These are phyloP conservation scores for Neoaliturus tenellus DNA, from an alignment of 2,888 invertebrate species.

Conservation along the genomic window DNA sequence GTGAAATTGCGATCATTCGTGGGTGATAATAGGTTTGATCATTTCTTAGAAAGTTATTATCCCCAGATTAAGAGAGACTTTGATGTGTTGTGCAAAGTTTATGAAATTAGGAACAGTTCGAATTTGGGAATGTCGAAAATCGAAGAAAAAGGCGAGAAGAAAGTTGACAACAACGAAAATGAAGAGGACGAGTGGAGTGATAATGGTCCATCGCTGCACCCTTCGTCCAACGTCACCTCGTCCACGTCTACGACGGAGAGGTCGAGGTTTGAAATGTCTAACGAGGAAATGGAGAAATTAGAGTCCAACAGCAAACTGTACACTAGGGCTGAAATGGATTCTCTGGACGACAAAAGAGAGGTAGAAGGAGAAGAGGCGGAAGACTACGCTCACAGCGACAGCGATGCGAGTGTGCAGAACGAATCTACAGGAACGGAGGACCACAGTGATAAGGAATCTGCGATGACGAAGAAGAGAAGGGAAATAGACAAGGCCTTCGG, in stretches of 20 bases:
- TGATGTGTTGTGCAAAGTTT: conserved; percentile 78
- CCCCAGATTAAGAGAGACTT: conserved; percentile 76
- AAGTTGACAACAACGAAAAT: conserved; percentile 26
- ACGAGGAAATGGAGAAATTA: conserved; percentile 70
- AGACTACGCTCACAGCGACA: conserved; percentile 64
- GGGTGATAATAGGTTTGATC: conserved; percentile 80
- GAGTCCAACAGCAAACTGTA: conserved; percentile 72
- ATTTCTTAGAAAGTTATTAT: conserved; percentile 72
- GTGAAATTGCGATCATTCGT: conserved; percentile 82
- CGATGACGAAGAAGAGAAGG: conserved; percentile 16
- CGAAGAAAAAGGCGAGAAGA: conserved; percentile 64
- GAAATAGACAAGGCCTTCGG: conserved; percentile 55
- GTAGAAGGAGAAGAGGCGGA: conserved; percentile 69
- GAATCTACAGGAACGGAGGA: conserved; percentile 44
- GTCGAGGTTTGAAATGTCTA: conserved; percentile 45
- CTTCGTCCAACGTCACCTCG: conserved; percentile 33
- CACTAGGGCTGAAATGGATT: conserved; percentile 11
- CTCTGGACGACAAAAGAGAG: conserved; percentile 67
- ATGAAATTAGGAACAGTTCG: conserved; percentile 70
- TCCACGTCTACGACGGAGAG: conserved; percentile 41
- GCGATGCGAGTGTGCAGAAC: conserved; percentile 56
- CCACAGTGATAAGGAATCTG: neutral
- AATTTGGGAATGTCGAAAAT: conserved; percentile 68
- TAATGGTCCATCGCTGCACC: conserved; percentile 55
- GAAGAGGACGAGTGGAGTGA: conserved; percentile 62